Base-by-base conservation (phyloP, 1,140 invertebrate genomes). In the Zaprionus tsacasi region DNA sequence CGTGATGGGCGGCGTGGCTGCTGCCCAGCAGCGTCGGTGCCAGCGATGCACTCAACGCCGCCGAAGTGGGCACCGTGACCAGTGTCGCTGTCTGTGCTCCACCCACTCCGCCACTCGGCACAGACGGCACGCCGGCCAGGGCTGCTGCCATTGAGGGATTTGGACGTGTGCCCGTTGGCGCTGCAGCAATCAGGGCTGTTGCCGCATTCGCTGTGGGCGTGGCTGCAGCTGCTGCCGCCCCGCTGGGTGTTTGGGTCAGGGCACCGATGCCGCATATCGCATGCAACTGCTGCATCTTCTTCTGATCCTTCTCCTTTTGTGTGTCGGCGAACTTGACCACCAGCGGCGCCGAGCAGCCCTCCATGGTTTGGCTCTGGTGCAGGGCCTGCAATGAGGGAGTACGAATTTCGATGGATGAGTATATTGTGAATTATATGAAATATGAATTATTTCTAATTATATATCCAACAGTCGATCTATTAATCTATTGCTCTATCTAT, bases 241-340 rank as follows among this genome's bases (percentile, higher is more conserved):
- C 83, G 43, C 78, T 85, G 45, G 82, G 69, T 36, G 81, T 64
- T 25, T 79, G 78, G 12, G 73, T 63, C 12, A 87, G 93, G 11
- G 94, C 94, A 6, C 94, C 94, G 25, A 95, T 94, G 59, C 95
- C 94, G 2, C 97, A 98, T 13, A 98, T 94, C 91, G 96, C 97
- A 81, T 98, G 96, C 92, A 98, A 95, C 91, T 98, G 97, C 85
- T 98, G 97, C 92, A 98, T 94, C 90, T 98, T 96, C 93, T 99
- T 99, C 92, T 98, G 96, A 92, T 99, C 98, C 93, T 99, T 99
- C 91, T 99, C 98, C 93, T 99, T 99, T 93, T 99, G 98, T 48
- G 98, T 99, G 92, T 99, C 99, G 33, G 99, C 99, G 93, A 99
- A 99, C 93, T 99, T 99, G 8, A 99, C 98, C 21, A 99, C 99